Base-by-base conservation (phyloP, 2,113 vertebrate species). In the Carettochelys insculpta region DNA sequence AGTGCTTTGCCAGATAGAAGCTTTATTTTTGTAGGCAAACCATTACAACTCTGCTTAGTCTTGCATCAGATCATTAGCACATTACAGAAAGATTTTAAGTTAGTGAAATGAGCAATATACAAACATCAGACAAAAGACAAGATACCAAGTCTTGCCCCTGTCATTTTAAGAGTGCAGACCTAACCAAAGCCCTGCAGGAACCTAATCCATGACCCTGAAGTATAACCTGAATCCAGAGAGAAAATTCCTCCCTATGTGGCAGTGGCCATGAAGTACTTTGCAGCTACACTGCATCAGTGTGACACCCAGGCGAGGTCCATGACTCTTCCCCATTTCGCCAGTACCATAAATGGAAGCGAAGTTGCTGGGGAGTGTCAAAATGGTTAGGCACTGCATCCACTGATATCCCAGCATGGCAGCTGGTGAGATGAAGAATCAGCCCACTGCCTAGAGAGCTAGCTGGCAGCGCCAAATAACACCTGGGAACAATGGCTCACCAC, bases 401-500 rank as follows among this genome's bases (percentile, higher is more conserved):
- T 97, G 95, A 97, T 97, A 98, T 96, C 94, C 94, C 95, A 94
- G 90, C 71, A 2, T 52, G 92, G 92, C 96, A 97, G 95, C 94
- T 97, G 94, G 90, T 91, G 91, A 95, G 94, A 95, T 92, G 93
- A 94, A 95, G 91, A 81, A 91, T 92, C 93, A 93, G 86, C 93
- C 88, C 90, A 84, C 61, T 94, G 94, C 92, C 91, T 95, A 80
- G 85, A 95, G 91, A 95, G 94, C 86, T 83, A 92, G 91, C 95
- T 97, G 96, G 94, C 96, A 96, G 93, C 80, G 95, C 86, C 90
- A 91, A 93, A 90, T 95, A 90, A 94, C 95, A 97, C 94, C 95
- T 96, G 95, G 91, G 87, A 96, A 96, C 96, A 96, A 97, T 92
- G 94, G 95, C 92, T 94, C 94, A 96, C 95, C 94, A 96, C 85